Evolutionary conservation across 1,140 invertebrate genomes (phyloP), one percentile per base, ranked within the genome.

Genomic region (Mizuhopecten yessoensis): DNA sequence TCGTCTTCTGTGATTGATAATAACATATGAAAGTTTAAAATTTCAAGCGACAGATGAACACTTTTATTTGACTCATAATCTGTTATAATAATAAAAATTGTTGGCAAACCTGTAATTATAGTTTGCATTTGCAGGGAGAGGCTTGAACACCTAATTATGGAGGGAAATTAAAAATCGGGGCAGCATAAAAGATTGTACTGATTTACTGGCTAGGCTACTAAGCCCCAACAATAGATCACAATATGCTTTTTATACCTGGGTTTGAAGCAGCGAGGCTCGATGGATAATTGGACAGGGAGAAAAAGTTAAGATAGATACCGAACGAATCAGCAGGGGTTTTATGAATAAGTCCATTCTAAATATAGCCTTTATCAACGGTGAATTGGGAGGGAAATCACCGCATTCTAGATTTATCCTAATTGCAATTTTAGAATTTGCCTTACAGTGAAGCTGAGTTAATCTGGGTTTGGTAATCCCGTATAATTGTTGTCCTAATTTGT

Each of bases 21-120:
- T 75, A n/a, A 75, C 29, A 29, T 75, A 75, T 75, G 57, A 29
- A 75, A 75, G 57, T 75, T 75, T 75, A 75, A 75, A 75, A 75
- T 75, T 75, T 75, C 57, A 75, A 29, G 23, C n/a, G 57, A 75
- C 57, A 75, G 57, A 75, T 75, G 23, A 75, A 75, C 57, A 75
- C 57, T 75, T 75, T 75, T 75, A 75, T 75, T 75, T 75, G 57
- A 75, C 57, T 75, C 57, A 5, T 75, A 75, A 75, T 75, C 57
- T 29, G 57, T 3, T 75, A 29, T 75, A 75, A 75, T 75, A 17
- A 75, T 75, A 75, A 75, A 75, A 75, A 75, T 75, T 5, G n/a
- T 29, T 75, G 9, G n/a, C n/a, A n/a, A 75, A 75, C 57, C 9
- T 75, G 57, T 75, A 75, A 75, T 75, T 75, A 75, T n/a, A 75